phyloP scores from a whole-genome alignment of 2,113 vertebrate genomes.

The Hippolais icterina region DNA sequence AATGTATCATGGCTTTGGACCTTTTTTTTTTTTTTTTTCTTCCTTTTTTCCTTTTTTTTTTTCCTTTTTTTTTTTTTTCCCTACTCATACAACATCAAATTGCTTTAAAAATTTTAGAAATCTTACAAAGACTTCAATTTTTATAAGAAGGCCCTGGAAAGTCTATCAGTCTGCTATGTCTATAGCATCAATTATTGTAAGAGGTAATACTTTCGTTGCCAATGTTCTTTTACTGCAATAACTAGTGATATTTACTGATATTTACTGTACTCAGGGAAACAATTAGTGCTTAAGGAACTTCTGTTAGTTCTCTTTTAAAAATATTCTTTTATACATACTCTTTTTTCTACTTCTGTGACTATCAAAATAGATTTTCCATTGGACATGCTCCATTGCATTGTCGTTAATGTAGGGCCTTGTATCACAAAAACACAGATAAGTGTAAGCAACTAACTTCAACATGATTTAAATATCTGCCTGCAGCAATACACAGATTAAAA shows the following conservation, averaged over 20 bases:
- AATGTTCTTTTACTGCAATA: background rate
- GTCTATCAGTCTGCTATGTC: background rate
- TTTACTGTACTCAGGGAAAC: background rate
- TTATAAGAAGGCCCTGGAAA: conserved; percentile 2
- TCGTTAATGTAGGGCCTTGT: background rate
- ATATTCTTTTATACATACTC: background rate
- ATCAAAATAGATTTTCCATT: background rate
- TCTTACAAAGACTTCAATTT: background rate
- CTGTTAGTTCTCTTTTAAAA: background rate
- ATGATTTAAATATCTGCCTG: background rate
- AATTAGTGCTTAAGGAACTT: background rate
- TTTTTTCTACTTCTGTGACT: background rate
- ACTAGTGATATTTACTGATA: background rate
- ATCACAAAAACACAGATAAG: background rate
- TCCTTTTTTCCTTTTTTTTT: background rate
- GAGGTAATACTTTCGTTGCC: background rate
- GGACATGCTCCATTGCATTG: background rate
- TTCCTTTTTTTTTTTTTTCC: background rate
- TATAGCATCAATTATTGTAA: background rate
- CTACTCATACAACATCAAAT: background rate
- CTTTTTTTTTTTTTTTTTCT: background rate
- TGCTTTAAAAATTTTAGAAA: background rate
- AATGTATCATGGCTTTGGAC: conserved; percentile 31
- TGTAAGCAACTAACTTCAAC: background rate
- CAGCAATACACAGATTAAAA: background rate